phyloP scores from a whole-genome alignment of 2,888 invertebrate genomes.

The Epirrita christyi region DNA sequence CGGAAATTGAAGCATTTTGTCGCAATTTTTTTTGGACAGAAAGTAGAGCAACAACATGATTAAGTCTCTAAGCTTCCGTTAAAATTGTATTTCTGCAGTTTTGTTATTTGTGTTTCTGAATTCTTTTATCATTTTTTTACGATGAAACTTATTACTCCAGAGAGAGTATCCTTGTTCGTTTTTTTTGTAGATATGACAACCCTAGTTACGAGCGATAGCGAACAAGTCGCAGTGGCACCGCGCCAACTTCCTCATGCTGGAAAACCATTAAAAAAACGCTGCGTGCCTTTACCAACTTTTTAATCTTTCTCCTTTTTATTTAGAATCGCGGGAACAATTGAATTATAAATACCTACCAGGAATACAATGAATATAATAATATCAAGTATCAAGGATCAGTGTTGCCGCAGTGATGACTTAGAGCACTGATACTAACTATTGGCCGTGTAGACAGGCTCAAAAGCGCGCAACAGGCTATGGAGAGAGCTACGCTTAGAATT shows the following conservation, averaged over 20 bases:
- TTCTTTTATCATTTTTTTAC: constrained; percentile 23
- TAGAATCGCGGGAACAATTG: constrained; percentile 25
- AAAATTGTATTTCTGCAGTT: constrained; percentile 20
- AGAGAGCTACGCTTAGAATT: too few relatives aligned
- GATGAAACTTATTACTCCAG: constrained; percentile 20
- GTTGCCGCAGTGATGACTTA: too few relatives aligned
- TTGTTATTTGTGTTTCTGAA: constrained; percentile 17
- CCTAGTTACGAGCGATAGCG: constrained; percentile 26
- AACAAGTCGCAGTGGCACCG: constrained; percentile 29
- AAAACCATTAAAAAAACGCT: constrained; percentile 29
- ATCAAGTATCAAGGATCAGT: too few relatives aligned
- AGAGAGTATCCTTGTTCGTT: constrained; percentile 11
- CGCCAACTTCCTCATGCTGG: constrained; percentile 28
- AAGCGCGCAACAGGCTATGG: too few relatives aligned
- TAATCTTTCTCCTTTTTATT: constrained; percentile 26
- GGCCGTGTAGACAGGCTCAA: too few relatives aligned
- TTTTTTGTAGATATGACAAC: constrained; percentile 27
- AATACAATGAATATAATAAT: too few relatives aligned
- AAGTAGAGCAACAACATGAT: constrained; percentile 22
- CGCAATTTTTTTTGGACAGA: constrained; percentile 18
- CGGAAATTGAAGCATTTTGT: constrained; percentile 26
- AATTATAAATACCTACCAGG: too few relatives aligned
- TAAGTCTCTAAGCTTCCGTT: constrained; percentile 26
- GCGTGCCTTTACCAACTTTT: constrained; percentile 27
- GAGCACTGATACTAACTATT: too few relatives aligned